Evolutionary conservation across 2,888 invertebrate species (phyloP), one percentile per base, ranked within the genome.

Genomic region (Aricia artaxerxes): DNA sequence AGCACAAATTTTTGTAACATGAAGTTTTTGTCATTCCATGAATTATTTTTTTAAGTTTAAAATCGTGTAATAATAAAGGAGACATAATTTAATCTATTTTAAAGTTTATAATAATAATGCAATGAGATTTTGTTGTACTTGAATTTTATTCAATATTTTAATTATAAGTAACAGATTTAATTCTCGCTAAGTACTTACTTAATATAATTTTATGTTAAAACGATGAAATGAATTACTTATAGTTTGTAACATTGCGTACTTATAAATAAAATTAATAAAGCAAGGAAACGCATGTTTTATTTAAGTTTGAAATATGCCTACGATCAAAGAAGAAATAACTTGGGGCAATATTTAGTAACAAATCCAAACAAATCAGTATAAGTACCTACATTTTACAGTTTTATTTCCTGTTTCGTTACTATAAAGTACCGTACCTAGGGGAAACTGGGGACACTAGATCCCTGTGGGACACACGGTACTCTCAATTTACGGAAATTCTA

Each of bases 251-350:
- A 79, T 82, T 84, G 83, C 82, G 81, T 85, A 86, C 81, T 82
- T 92, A 90, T 92, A 90, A 86, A 90, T 90, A 88, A 88, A 91
- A 89, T 91, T 88, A 92, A 92, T 91, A 91, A 91, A 92, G 84
- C 86, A 87, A 88, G 87, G 57, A 35, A 76, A 24, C 44, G 35
- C 69, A 69, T 38, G 5, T 69, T 69, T 69, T 6, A 38, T 69
- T 69, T 35, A 4, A 53, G 44, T 38, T 4, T 3, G 38, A 38
- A 38, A 38, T 38, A 38, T 4, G 3, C 3, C 38, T 38, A 38
- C 38, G 38, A 38, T 3, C 4, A 38, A 38, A 40, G 40, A 40
- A 40, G 40, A 40, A 40, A 40, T 57, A 4, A 57, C 4, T 57
- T 16, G 53, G 53, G 53, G 53, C 53, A 57, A 4, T 13, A 53